These are phyloP conservation scores for Drosophila repleta DNA, from an alignment of 1,140 invertebrate genomes.

Conservation along the genomic window DNA sequence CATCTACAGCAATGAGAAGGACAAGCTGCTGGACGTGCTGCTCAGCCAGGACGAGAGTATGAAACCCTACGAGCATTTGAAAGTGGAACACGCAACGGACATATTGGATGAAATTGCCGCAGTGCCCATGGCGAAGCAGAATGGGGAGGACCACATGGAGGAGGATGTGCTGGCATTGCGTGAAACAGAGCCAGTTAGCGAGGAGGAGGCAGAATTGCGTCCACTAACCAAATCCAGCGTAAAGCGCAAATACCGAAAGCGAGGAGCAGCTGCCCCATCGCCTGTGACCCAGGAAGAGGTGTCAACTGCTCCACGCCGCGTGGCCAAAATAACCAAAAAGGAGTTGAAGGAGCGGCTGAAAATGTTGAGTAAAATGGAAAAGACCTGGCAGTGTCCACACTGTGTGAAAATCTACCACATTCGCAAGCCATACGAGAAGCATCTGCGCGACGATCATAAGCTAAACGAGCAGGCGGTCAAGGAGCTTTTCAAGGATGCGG, in stretches of 20 bases:
- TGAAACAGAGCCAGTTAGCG: constrained; percentile 22
- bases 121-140: constrained; percentile 59
- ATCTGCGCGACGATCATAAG: constrained; percentile 76
- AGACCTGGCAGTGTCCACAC: constrained; percentile 75
- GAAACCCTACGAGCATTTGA: constrained; percentile 64
- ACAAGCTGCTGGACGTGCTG: constrained; percentile 67
- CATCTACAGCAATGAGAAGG: constrained; percentile 75
- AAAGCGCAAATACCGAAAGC: constrained; percentile 68
- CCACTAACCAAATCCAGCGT: constrained; percentile 25
- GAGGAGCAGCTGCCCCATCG: constrained; percentile 27
- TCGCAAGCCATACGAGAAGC: constrained; percentile 78
- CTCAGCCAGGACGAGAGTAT: constrained; percentile 61
- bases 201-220: constrained; percentile 7
- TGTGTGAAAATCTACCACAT: constrained; percentile 82
- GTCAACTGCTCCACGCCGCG: constrained; percentile 48
- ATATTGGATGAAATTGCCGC: constrained; percentile 74
- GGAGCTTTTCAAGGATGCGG: constrained; percentile 71
- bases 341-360: constrained; percentile 75
- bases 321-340: constrained; percentile 68
- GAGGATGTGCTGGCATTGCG: constrained; percentile 70
- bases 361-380: constrained; percentile 75
- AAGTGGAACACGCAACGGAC: constrained; percentile 65
- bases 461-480: constrained; percentile 62
- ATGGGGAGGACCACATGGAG: constrained; percentile 44
- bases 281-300: constrained; percentile 23